Evolutionary conservation across 2,113 vertebrate species (phyloP).

Genomic region (Pimephales promelas): DNA sequence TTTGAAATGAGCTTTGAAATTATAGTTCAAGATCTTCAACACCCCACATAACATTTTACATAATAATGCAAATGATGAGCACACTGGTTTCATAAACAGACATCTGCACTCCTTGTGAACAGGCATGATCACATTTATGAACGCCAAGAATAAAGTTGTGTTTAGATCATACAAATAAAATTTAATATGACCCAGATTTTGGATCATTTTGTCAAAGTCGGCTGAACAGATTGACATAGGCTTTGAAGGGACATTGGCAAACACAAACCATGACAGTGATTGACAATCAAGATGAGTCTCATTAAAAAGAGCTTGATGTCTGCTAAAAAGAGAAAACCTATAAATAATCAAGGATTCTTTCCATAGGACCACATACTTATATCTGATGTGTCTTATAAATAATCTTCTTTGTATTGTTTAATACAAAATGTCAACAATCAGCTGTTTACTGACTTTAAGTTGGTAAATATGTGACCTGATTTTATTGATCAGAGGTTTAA

Average conservation of each 20-base stretch:
- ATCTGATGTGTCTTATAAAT: slow-evolving; percentile 29
- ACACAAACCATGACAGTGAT: not conserved
- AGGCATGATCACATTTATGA: slow-evolving; percentile 14
- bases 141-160: not conserved
- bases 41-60: slow-evolving; percentile 11
- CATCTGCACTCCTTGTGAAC: slow-evolving; percentile 10
- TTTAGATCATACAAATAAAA: slow-evolving; percentile 21
- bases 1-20: not conserved
- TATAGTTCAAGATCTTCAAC: not conserved
- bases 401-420: slow-evolving; percentile 9
- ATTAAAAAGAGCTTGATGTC: slow-evolving; percentile 48
- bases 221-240: not conserved
- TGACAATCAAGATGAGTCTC: slow-evolving; percentile 54
- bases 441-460: not conserved
- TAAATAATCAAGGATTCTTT: slow-evolving; percentile 53
- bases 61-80: slow-evolving; percentile 24
- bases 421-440: slow-evolving; percentile 12
- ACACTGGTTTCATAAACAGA: slow-evolving; percentile 25
- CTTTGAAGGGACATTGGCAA: slow-evolving; percentile 6
- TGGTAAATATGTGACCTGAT: not conserved
- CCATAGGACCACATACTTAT: slow-evolving; percentile 31
- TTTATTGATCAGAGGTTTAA: not conserved
- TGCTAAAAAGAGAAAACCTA: slow-evolving; percentile 42
- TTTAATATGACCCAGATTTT: slow-evolving; percentile 28
- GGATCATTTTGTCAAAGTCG: slow-evolving; percentile 17